Conservation (phyloP, 2,113 vertebrate genomes). For the Nycticorax nycticorax region DNA sequence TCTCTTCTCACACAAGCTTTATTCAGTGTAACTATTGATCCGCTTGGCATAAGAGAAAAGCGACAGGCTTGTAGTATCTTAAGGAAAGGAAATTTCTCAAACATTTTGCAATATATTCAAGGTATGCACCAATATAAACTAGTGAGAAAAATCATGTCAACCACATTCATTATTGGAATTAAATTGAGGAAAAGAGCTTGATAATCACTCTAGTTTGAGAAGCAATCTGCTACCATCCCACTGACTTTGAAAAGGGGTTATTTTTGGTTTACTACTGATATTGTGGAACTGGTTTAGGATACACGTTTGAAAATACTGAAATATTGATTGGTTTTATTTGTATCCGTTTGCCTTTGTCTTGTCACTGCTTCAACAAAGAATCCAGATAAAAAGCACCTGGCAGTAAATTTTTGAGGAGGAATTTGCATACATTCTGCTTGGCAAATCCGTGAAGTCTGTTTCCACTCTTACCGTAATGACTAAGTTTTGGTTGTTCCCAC, state of each 20-base stretch:
- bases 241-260: background rate
- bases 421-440: background rate
- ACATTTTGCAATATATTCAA: background rate
- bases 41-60: background rate
- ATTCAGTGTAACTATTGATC: background rate
- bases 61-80: background rate
- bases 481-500: background rate
- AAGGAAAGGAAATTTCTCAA: background rate
- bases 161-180: background rate
- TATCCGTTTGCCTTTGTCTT: background rate
- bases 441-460: background rate
- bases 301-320: background rate
- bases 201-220: background rate
- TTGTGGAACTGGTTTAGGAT: background rate
- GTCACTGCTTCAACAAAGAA: background rate
- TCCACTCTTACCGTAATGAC: background rate
- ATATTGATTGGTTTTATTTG: background rate
- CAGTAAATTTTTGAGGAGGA: background rate
- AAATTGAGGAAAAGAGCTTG: background rate
- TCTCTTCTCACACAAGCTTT: background rate
- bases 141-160: background rate
- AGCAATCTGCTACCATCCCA: background rate
- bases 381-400: background rate
- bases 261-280: background rate
- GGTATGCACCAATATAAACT: background rate